Base-by-base conservation (phyloP, 2,888 invertebrate species). In the Terebella lapidaria region DNA sequence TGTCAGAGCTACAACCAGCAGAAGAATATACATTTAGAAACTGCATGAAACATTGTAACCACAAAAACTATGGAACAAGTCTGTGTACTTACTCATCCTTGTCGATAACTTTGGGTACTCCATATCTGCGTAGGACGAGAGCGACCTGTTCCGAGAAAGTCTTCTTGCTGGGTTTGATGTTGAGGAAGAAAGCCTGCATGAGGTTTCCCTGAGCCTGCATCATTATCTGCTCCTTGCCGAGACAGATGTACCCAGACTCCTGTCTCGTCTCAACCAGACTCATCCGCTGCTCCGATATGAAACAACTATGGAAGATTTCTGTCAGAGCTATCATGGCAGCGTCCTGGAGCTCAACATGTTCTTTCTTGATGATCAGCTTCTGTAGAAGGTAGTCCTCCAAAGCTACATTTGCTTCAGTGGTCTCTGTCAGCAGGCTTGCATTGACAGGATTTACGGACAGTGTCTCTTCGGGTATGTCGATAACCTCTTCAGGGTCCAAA, bases 231-330 rank as follows among this genome's bases (percentile, higher is more conserved):
- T 79, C 77, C 49, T 69, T 70, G 25, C 72, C 69, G n/a, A 79
- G 65, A 60, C 75, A 76, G 58, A 79, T 78, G 56, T 71, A 75
- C 3, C 77, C 78, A 1, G 76, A 74, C 35, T 76, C 75, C 20
- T 76, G 74, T 49, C 69, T 61, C 22, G 69, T 59, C 4, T 62
- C 61, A 22, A 70, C 71, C 27, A 62, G 56, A 53, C 63, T 69
- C 54, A 72, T 67, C 24, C 72, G 67, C 67, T 77, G 76, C 29
- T 76, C 76, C 18, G 73, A 70, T 49, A 79, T 74, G 62, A 75
- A 78, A 69, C 79, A 78, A 64, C 78, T 77, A 61, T 76, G 75
- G 65, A 78, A 79, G 10, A 79, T 73, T 56, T 79, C 78, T 1
- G 77, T 78, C 28, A 79, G 63, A 2, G 75, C 77, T 27, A 73